Percentiles rank a stretch among this genome's conserved stretches.
Conservation (phyloP, 1,140 invertebrate species). For the Aricia agestis region DNA sequence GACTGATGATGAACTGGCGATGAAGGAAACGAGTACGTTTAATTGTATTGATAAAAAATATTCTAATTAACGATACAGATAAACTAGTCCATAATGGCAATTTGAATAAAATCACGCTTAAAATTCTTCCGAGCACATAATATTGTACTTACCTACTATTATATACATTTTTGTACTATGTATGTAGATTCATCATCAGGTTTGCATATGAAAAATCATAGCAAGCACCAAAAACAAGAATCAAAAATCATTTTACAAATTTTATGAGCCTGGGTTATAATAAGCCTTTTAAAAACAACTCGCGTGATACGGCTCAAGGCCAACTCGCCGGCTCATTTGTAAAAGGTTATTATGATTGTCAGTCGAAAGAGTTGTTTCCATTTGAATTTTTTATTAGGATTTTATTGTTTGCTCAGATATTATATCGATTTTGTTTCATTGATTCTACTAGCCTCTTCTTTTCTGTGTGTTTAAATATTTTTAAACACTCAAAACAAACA, state of each 20-base stretch:
- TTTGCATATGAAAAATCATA: not conserved
- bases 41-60: conserved; percentile 18
- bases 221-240: not conserved
- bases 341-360: not conserved
- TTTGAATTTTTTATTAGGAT: not conserved
- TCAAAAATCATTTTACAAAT: not conserved
- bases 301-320: not conserved
- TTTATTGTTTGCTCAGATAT: not conserved
- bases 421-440: not conserved
- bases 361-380: not conserved
- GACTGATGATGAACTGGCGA: conserved; percentile 86
- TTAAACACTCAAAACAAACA: not conserved
- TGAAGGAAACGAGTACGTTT: conserved; percentile 86
- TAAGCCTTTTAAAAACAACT: not conserved
- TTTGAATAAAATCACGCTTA: too few relatives aligned
- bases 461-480: not conserved
- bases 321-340: not conserved
- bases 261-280: not conserved
- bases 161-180: too few relatives aligned
- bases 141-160: too few relatives aligned
- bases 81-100: too few relatives aligned
- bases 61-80: conserved; percentile 1
- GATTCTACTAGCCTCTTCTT: too few relatives aligned
- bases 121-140: too few relatives aligned
- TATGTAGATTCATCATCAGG: too few relatives aligned